Evolutionary conservation across 2,888 invertebrate genomes (phyloP), one percentile per base, ranked within the genome.

Genomic region (Rhagium mordax): DNA sequence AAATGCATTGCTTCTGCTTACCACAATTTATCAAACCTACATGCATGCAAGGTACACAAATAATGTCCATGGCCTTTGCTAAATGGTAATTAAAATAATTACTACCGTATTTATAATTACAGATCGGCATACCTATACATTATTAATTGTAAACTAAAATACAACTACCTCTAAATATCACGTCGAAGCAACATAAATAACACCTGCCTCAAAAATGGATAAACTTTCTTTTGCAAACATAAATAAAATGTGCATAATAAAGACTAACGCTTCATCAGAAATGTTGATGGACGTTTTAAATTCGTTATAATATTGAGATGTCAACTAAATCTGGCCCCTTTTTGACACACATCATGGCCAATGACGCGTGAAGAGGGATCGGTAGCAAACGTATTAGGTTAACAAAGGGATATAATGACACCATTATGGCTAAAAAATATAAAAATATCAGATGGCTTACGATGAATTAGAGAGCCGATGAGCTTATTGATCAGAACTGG

Each of bases 291-390:
- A 24, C 21, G n/a, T 21, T 27, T 24, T 2, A 41, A 41, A 41
- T n/a, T n/a, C 41, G 41, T 41, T 41, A 49, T n/a, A 15, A 15
- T 64, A 64, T 64, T 64, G 65, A 72, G 72, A 49, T 60, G 59
- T 72, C 68, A 64, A 49, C 51, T n/a, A 64, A 73, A 73, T 61
- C 69, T 41, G 55, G 65, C 59, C 68, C 65, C 68, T 53, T 64
- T 68, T 65, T 51, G 57, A 61, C 71, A 74, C 59, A 71, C 47
- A 68, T 66, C 61, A 47, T 7, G 29, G 55, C 64, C 51, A 74
- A 72, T 74, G 74, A 74, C 70, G 64, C 72, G 59, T 74, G 70
- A 72, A 74, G 15, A 60, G 67, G 70, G 65, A 73, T 65, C 72
- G 48, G 72, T 67, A 68, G 72, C 72, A 29, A 21, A 51, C 48